These are phyloP conservation scores for Cacatua alba DNA, from an alignment of 2,113 vertebrate genomes.

Conservation along the genomic window DNA sequence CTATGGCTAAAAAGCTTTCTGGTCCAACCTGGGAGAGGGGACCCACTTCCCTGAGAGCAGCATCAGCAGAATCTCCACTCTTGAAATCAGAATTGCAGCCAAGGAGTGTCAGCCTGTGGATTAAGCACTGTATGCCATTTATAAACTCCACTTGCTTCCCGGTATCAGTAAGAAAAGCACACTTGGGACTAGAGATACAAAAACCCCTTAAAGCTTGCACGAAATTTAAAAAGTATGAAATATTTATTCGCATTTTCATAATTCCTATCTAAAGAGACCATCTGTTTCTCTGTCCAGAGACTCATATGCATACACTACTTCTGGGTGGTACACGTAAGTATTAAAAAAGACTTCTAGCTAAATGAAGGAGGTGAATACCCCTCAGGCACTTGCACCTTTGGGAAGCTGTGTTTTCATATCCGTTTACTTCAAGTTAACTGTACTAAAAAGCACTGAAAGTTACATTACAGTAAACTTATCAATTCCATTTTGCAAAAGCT, in stretches of 20 bases:
- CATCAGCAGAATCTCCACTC: neutral
- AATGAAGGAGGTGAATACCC: neutral
- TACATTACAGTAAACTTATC: neutral
- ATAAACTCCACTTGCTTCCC: neutral
- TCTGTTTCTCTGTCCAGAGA: conserved; percentile 29
- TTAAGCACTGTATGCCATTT: neutral
- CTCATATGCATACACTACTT: neutral
- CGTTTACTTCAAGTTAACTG: neutral
- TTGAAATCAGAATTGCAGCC: neutral
- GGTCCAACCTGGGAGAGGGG: neutral
- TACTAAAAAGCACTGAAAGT: neutral
- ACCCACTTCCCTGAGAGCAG: neutral
- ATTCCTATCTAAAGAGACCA: conserved; percentile 30
- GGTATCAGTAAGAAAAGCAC: neutral
- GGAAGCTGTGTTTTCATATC: neutral
- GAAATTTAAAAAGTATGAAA: neutral
- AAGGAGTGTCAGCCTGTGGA: neutral
- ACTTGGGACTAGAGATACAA: neutral
- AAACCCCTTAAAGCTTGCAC: neutral
- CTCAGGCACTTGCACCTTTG: neutral
- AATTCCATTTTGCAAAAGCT: neutral
- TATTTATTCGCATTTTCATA: conserved; percentile 43
- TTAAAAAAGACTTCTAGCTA: neutral
- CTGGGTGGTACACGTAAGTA: neutral
- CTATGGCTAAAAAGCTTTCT: neutral